Conservation (phyloP, 64 coral and sea anemone species). For the Platygyra sinensis region DNA sequence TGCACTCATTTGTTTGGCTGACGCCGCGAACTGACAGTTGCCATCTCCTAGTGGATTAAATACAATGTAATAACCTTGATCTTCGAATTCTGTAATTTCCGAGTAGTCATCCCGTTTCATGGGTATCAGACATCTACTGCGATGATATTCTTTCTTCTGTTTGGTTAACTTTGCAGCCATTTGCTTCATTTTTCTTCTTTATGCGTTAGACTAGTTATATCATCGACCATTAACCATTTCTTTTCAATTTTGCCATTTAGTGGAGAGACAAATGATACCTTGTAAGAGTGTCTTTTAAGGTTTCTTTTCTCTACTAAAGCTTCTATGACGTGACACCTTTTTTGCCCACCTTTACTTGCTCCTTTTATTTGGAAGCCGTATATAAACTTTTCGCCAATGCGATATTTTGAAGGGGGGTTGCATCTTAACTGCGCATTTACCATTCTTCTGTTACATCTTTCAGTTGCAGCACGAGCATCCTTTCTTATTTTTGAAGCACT, state of each 20-base stretch:
- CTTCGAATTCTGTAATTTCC: background rate
- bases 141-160: background rate
- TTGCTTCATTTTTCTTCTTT: conserved; percentile 35
- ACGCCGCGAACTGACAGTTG: conserved; percentile 11
- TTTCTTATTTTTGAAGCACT: background rate
- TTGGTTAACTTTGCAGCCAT: background rate
- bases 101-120: conserved; percentile 9
- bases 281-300: conserved; percentile 3
- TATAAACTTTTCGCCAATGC: too few species aligned
- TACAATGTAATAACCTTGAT: background rate
- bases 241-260: background rate
- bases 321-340: background rate
- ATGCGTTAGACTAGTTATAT: conserved; percentile 29
- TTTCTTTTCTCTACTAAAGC: background rate
- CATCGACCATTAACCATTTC: background rate
- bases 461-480: background rate
- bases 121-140: background rate
- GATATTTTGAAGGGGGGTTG: too few species aligned
- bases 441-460: conserved; percentile 42
- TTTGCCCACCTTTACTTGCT: too few species aligned
- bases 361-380: too few species aligned
- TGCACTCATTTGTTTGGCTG: background rate
- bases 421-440: too few species aligned
- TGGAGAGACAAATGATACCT: conserved; percentile 7
- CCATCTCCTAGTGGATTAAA: conserved; percentile 23